Evolutionary conservation across 2,797 vertebrate species (phyloP).

Genomic region (Adelosebastes latens): DNA sequence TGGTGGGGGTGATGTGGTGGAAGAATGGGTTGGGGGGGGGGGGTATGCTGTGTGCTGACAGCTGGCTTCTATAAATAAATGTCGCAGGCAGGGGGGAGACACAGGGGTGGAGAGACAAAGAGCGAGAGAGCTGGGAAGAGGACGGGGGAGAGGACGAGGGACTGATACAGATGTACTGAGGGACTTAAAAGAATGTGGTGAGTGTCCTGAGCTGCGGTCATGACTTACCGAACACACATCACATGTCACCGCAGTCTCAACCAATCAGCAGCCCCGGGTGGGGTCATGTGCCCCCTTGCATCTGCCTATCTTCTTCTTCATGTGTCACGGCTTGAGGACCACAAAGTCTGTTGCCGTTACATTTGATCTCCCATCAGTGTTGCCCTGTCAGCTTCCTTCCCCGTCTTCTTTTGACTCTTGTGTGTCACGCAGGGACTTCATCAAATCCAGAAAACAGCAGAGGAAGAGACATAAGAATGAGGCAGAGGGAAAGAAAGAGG

Average conservation of each 20-base stretch:
- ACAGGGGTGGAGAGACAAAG: constrained; percentile 14
- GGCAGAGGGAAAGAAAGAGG: neutral
- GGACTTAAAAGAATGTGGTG: constrained; percentile 39
- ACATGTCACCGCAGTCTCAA: neutral
- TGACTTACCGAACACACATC: constrained; percentile 29
- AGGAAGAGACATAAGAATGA: neutral
- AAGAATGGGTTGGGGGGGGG: constrained; percentile 24
- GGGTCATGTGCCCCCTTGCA: constrained; percentile 32
- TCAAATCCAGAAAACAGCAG: neutral
- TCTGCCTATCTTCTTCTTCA: neutral
- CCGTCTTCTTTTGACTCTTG: neutral
- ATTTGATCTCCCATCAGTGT: constrained; percentile 40
- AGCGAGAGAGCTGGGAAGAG: constrained; percentile 3
- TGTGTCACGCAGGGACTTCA: neutral
- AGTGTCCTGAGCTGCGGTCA: constrained; percentile 27
- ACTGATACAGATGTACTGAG: constrained; percentile 52
- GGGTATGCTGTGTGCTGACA: constrained; percentile 67
- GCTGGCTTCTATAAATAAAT: constrained; percentile 83
- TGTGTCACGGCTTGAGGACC: constrained; percentile 9
- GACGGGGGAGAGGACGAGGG: neutral
- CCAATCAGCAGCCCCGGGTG: constrained; percentile 45
- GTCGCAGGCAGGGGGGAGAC: constrained; percentile 54
- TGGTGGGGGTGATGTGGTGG: constrained; percentile 25
- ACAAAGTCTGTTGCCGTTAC: neutral
- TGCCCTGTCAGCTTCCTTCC: constrained; percentile 46